A percentile compares a stretch with the other conserved stretches of the same genome.
These are phyloP conservation scores for Actinia equina DNA, from an alignment of 64 coral and sea anemone species.

Conservation along the genomic window DNA sequence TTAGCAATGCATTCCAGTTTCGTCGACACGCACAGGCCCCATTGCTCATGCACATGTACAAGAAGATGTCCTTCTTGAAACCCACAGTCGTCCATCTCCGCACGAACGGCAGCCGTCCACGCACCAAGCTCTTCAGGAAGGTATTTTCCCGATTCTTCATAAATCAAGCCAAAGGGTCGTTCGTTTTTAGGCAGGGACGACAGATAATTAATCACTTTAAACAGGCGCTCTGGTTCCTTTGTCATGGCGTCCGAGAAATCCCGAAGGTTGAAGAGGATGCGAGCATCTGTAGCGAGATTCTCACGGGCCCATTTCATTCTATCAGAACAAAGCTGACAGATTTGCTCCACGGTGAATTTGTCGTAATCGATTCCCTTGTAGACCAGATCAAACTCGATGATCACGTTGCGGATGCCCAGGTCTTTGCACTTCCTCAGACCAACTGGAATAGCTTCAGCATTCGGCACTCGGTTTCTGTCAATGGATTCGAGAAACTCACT, in stretches of 20 bases:
- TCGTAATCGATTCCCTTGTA: constrained; percentile 60
- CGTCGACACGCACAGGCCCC: constrained; percentile 50
- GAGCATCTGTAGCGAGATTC: constrained; percentile 34
- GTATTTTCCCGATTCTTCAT: constrained; percentile 47
- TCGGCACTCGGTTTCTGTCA: constrained; percentile 27
- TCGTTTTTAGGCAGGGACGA: constrained; percentile 18
- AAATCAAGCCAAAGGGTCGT: constrained; percentile 50
- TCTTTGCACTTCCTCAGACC: constrained; percentile 54
- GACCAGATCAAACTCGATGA: constrained; percentile 61
- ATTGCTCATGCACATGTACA: constrained; percentile 69
- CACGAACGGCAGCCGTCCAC: constrained; percentile 54
- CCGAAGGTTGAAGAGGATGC: constrained; percentile 43
- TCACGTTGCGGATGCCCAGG: constrained; percentile 41
- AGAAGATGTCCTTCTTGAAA: constrained; percentile 70
- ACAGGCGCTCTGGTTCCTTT: constrained; percentile 17
- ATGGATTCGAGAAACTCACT: constrained; percentile 70
- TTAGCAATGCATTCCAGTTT: constrained; percentile 55
- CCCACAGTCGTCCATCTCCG: constrained; percentile 66
- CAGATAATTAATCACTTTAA: constrained; percentile 22
- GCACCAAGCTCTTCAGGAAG: constrained; percentile 65
- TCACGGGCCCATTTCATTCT: constrained; percentile 47
- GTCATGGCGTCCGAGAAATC: constrained; percentile 41
- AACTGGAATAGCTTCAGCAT: constrained; percentile 39
- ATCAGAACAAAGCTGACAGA: constrained; percentile 29
- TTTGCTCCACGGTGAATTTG: constrained; percentile 36